These are phyloP conservation scores for Pseudanteris insignis DNA, from an alignment of 2,888 invertebrate genomes.

Conservation along the genomic window DNA sequence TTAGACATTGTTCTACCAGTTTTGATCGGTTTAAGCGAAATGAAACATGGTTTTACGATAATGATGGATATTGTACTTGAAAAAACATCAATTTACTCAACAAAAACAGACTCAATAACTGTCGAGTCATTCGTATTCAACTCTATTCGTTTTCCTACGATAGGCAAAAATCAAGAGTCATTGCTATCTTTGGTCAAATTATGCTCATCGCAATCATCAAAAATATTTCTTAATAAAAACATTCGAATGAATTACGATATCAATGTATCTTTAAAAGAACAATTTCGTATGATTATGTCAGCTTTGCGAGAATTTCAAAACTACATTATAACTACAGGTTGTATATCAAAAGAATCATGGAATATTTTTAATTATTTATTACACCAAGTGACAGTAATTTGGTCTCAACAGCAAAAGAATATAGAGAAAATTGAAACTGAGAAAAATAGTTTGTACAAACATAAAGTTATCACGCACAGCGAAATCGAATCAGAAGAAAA, in stretches of 20 bases:
- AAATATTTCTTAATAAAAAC: constrained; percentile 64
- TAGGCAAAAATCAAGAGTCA: constrained; percentile 58
- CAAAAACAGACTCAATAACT: constrained; percentile 38
- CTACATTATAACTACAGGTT: constrained; percentile 70
- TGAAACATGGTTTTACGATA: constrained; percentile 73
- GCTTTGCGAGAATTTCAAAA: constrained; percentile 77
- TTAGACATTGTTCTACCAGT: constrained; percentile 80
- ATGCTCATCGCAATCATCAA: constrained; percentile 66
- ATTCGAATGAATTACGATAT: constrained; percentile 51
- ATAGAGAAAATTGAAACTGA: constrained; percentile 75
- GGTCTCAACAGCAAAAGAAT: constrained; percentile 80
- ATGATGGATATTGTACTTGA: constrained; percentile 70
- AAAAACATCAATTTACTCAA: constrained; percentile 61
- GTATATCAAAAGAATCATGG: constrained; percentile 67
- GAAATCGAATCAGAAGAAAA: constrained; percentile 77
- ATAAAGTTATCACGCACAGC: constrained; percentile 73
- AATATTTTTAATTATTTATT: constrained; percentile 70
- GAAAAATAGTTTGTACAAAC: constrained; percentile 80
- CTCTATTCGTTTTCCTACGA: constrained; percentile 69
- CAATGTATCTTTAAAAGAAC: constrained; percentile 62
- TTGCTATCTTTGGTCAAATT: constrained; percentile 66
- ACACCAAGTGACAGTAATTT: constrained; percentile 73
- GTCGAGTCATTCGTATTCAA: constrained; percentile 63
- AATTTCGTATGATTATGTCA: constrained; percentile 74
- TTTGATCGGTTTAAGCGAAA: constrained; percentile 74